Conservation (phyloP, 2,113 vertebrate genomes). For the Saimiri boliviensis region DNA sequence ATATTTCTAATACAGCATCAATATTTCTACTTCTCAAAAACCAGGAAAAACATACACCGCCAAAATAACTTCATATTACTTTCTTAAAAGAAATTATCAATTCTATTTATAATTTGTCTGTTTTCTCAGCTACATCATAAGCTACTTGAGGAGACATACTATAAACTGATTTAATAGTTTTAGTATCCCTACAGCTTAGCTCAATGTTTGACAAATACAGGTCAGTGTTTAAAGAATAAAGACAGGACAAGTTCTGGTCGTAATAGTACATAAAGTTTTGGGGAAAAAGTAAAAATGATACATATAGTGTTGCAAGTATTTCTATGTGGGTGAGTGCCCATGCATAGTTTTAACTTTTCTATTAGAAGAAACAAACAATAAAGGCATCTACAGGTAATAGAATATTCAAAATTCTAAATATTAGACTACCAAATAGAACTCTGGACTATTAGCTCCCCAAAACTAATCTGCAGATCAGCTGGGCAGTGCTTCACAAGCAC, state of each 20-base stretch:
- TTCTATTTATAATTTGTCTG: neutral
- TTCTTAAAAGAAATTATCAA: neutral
- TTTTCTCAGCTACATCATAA: neutral
- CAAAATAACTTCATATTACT: neutral
- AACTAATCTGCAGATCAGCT: neutral
- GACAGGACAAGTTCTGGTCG: neutral
- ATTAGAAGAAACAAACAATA: conserved; percentile 20
- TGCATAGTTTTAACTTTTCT: neutral
- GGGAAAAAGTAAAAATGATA: neutral
- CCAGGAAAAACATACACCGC: neutral
- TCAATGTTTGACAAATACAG: neutral
- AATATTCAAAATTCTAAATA: conserved; percentile 20
- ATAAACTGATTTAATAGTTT: conserved; percentile 18
- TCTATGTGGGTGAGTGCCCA: neutral
- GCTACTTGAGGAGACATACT: neutral
- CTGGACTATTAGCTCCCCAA: neutral
- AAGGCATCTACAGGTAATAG: neutral
- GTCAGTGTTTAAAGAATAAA: conserved; percentile 34
- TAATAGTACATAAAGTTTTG: neutral
- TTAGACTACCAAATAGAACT: conserved; percentile 1
- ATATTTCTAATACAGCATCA: neutral
- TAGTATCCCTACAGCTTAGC: neutral
- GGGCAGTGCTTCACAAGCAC: neutral
- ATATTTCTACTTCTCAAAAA: conserved; percentile 34
- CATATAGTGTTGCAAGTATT: neutral